Conservation (phyloP, 2,797 vertebrate genomes). For the Sebastes hubbsi region DNA sequence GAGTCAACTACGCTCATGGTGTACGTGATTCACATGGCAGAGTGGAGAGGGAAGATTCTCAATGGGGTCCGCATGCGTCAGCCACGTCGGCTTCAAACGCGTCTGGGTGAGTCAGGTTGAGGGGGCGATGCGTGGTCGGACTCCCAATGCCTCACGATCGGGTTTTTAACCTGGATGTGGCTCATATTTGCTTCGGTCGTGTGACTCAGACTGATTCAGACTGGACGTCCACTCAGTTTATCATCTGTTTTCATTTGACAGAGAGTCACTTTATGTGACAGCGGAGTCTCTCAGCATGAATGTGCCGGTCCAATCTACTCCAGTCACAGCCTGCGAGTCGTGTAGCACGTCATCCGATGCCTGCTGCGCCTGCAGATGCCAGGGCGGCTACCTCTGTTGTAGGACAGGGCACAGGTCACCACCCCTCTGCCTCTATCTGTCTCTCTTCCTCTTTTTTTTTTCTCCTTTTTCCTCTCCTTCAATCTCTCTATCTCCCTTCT, state of each 20-base stretch:
- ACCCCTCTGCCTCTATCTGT: constrained; percentile 30
- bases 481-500: constrained; percentile 4
- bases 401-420: constrained; percentile 58
- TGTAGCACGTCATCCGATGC: constrained; percentile 65
- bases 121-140: constrained; percentile 20
- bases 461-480: constrained; percentile 22
- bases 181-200: constrained; percentile 14
- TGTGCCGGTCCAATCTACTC: constrained; percentile 53
- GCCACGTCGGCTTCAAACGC: constrained; percentile 42
- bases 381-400: constrained; percentile 59
- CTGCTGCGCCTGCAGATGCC: constrained; percentile 71
- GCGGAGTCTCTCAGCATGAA: constrained; percentile 57
- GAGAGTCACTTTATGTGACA: constrained; percentile 60
- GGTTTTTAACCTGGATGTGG: constrained; percentile 32
- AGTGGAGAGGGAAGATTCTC: constrained; percentile 55
- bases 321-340: constrained; percentile 59
- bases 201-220: constrained; percentile 60
- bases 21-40: constrained; percentile 58
- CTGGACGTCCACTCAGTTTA: constrained; percentile 56
- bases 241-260: constrained; percentile 59
- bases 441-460: constrained; percentile 1
- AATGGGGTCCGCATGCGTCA: constrained; percentile 21
- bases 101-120: constrained; percentile 44
- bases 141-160: constrained; percentile 30
- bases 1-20: constrained; percentile 42